phyloP scores from a whole-genome alignment of 2,113 vertebrate species.

The Alethe castanea region DNA sequence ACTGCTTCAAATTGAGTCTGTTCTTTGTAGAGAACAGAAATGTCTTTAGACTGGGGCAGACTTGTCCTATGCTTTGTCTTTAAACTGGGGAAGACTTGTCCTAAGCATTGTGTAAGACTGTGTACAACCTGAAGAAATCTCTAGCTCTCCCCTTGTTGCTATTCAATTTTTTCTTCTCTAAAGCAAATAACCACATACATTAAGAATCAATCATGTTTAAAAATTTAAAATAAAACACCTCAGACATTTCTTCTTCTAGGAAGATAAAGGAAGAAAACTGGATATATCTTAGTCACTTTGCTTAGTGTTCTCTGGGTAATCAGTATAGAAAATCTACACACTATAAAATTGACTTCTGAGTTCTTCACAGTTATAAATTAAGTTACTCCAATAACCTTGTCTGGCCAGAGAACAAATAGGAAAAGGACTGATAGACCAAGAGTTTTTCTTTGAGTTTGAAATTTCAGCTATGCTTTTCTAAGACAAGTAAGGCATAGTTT shows the following conservation, averaged over 20 bases:
- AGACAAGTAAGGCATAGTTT: background rate
- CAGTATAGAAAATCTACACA: background rate
- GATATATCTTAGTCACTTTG: background rate
- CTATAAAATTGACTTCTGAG: background rate
- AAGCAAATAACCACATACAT: background rate
- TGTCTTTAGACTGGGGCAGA: background rate
- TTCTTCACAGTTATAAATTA: background rate
- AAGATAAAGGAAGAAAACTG: background rate
- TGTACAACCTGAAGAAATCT: background rate
- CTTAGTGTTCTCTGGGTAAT: background rate
- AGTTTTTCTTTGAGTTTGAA: background rate
- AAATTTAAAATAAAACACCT: background rate
- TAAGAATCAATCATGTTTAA: background rate
- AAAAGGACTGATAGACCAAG: background rate
- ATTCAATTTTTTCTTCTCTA: background rate
- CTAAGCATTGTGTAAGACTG: background rate
- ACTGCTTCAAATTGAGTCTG: accelerated
- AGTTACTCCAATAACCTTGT: background rate
- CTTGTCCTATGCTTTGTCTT: background rate
- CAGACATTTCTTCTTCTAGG: background rate
- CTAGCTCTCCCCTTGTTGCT: background rate
- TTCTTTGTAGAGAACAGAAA: background rate
- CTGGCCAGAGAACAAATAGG: background rate
- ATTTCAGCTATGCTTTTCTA: background rate
- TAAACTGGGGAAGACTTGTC: accelerated